Base-by-base conservation (phyloP, 2,113 vertebrate species). In the Elanus axillaris region DNA sequence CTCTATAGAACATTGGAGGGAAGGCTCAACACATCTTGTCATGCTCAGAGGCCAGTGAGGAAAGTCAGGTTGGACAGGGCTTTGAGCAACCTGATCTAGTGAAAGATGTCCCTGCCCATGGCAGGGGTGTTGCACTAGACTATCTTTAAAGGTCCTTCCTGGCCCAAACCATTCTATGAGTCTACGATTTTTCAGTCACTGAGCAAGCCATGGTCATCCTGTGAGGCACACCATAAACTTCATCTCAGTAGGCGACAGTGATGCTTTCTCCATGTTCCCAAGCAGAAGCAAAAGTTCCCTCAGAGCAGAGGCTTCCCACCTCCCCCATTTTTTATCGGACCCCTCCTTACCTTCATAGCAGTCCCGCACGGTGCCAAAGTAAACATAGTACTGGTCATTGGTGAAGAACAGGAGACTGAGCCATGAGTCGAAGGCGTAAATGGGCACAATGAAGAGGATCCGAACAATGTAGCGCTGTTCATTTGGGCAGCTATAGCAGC, bases 381-480 rank as follows among this genome's bases (percentile, higher is more conserved):
- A 99, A 89, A 99, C 99, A 8, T 99, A 99, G 98, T 99, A 99
- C 97, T 99, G 99, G 98, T 99, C 99, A 11, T 99, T 99, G 98
- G 99, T 99, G 98, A 99, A 99, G 98, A 99, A 99, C 3, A 99
- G 99, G n/a, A 99, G 99, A 88, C 99, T 99, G 98, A 99, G 99
- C 99, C 99, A 99, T 11, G 99, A 99, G 98, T 99, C 99, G 16
- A 99, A 99, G 97, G 99, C 99, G 1, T 99, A 99, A 97, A 99
- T 99, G 97, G 99, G 99, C 62, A 99, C 99, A 17, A 99, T 99
- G 98, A 99, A 99, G 96, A 99, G 99, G 97, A 99, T 99, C 79
- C 99, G 98, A 12, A 99, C 99, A 10, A 99, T 99, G 98, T 99
- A 99, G 92, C 99, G 98, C 97, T 99, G 99, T 88, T 99, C 99